Base-by-base conservation (phyloP, 2,888 invertebrate species). In the Zele albiditarsus region DNA sequence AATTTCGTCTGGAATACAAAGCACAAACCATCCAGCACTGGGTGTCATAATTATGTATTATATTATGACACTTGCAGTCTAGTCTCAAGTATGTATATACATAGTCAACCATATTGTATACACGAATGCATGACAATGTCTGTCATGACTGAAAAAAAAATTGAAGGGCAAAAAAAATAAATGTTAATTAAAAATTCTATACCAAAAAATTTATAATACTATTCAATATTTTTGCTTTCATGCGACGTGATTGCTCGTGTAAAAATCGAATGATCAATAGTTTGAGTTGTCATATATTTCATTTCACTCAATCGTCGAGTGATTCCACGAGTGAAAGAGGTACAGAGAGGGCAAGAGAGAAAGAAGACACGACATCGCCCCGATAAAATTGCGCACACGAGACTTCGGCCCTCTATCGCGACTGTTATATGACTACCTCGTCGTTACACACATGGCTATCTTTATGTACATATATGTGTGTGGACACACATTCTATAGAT, bases 1-100 rank as follows among this genome's bases (percentile, higher is more conserved):
- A 33, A 14, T 27, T 67, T 28, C 49, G 67, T 67, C 27, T 28
- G 25, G 67, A 67, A 67, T 67, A 67, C 27, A 14, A 62, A 62
- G 16, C 31, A 28, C 10, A n/a, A 57, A 57, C 25, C 16, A 16
- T 57, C 28, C 16, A 28, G 6, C 12, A 25, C 28, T 28, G 3
- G 27, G n/a, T 31, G 31, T 20, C 6, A 53, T 6, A 53, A 46
- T 46, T 46, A 46, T 46, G 3, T 38, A 20, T 57, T 57, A 23
- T 60, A 25, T 60, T 58, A 6, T 16, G 4, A 12, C 28, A 4
- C 27, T 16, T 16, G 14, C n/a, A n/a, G n/a, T n/a, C 3, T 46
- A 2, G 46, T 46, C 46, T 46, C n/a, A 16, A n/a, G n/a, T 16
- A 12, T 8, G 38, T 38, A 12, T 38, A 31, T 31, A 2, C 31